phyloP scores from a whole-genome alignment of 2,888 invertebrate genomes.

The Amblyjoppa proteus region DNA sequence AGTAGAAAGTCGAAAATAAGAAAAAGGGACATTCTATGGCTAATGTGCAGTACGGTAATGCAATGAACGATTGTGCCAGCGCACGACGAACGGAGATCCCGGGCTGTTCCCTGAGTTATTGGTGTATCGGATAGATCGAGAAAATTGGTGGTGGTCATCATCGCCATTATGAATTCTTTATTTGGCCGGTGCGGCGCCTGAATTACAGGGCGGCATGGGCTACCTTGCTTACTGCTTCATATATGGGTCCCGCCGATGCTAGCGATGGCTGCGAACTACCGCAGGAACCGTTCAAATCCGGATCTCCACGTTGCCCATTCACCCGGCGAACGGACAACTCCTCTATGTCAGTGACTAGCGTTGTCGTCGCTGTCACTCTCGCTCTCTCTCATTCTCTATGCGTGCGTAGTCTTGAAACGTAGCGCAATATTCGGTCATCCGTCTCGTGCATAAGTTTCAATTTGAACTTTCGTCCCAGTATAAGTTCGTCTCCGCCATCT shows the following conservation, averaged over 20 bases:
- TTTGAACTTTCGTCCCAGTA: too few species aligned
- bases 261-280: constrained; percentile 77
- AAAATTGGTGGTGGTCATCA: constrained; percentile 84
- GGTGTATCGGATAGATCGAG: constrained; percentile 82
- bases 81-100: not conserved
- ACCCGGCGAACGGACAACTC: not conserved
- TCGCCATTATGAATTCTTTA: constrained; percentile 85
- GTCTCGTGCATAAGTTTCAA: too few species aligned
- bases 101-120: constrained; percentile 76
- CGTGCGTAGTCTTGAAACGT: too few species aligned
- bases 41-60: constrained; percentile 6
- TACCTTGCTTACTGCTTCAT: constrained; percentile 84
- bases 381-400: too few species aligned
- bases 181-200: constrained; percentile 82
- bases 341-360: too few species aligned
- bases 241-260: constrained; percentile 75
- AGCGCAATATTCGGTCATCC: too few species aligned
- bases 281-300: constrained; percentile 65
- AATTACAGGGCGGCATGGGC: constrained; percentile 84
- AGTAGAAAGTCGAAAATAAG: not conserved
- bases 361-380: too few species aligned
- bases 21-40: not conserved
- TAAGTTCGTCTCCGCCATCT: too few species aligned
- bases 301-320: not conserved
- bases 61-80: constrained; percentile 8